These are phyloP conservation scores for Cenopis cana DNA, from an alignment of 2,888 invertebrate genomes.

Conservation along the genomic window DNA sequence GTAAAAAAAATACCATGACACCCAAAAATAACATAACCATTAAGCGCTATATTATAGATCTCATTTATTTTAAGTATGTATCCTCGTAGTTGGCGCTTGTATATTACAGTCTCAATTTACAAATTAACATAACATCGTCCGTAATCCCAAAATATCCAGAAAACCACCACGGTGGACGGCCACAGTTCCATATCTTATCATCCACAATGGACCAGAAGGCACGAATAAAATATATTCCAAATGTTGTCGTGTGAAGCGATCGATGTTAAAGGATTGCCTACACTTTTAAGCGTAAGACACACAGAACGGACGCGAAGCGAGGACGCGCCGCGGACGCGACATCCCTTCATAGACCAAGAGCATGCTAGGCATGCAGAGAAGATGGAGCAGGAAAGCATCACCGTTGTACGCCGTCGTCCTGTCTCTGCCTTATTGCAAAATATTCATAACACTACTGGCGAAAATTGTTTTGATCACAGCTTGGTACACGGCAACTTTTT, in stretches of 20 bases:
- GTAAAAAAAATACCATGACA: no score
- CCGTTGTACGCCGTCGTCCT: background rate
- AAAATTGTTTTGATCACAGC: no score
- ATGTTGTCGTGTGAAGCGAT: constrained; percentile 64
- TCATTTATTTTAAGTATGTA: no score
- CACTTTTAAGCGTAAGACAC: constrained; percentile 56
- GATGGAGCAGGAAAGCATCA: background rate
- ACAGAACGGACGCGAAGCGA: background rate
- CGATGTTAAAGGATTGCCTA: constrained; percentile 72
- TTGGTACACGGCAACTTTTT: no score
- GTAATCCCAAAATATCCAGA: constrained; percentile 1
- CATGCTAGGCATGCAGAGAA: background rate
- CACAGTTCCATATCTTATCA: constrained; percentile 35
- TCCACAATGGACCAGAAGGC: constrained; percentile 43
- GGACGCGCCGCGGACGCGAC: background rate
- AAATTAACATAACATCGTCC: constrained; percentile 9
- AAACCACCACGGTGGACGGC: constrained; percentile 3
- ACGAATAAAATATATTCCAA: constrained; percentile 75
- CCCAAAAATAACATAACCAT: no score
- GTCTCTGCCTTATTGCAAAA: background rate
- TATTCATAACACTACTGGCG: no score
- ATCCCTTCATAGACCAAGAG: background rate
- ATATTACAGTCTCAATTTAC: background rate
- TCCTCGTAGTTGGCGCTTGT: background rate
- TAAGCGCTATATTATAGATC: no score